Percentiles rank a stretch among this genome's conserved stretches.
Conservation (phyloP, 1,140 invertebrate genomes). For the Frieseomelitta varia region DNA sequence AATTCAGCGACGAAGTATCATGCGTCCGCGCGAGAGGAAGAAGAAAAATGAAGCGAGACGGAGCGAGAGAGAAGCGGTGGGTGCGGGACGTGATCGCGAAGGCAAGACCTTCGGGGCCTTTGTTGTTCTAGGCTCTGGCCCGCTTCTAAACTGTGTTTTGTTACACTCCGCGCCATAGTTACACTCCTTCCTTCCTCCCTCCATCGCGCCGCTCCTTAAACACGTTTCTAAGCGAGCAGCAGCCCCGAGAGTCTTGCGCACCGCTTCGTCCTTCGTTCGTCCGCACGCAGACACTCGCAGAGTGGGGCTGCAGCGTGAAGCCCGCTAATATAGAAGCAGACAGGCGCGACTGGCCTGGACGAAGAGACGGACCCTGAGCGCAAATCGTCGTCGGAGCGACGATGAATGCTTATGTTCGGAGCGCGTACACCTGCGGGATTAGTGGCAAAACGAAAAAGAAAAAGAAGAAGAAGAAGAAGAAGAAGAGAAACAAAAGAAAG, state of each 20-base stretch:
- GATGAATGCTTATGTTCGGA: constrained; percentile 19
- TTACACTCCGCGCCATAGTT: constrained; percentile 53
- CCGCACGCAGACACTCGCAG: constrained; percentile 15
- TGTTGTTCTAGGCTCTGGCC: constrained; percentile 55
- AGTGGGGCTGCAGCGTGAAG: not conserved
- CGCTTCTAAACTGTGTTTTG: constrained; percentile 59
- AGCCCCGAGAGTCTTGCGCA: not conserved
- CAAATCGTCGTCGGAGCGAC: constrained; percentile 28
- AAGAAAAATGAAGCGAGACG: not conserved
- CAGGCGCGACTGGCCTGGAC: not conserved
- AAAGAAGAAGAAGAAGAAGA: not conserved
- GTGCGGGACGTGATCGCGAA: constrained; percentile 27
- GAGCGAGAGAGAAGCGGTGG: not conserved
- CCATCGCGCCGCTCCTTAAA: constrained; percentile 50
- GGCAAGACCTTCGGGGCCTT: constrained; percentile 44
- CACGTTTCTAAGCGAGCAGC: constrained; percentile 36
- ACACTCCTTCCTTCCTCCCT: constrained; percentile 51
- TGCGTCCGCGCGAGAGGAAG: not conserved
- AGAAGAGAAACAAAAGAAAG: not conserved
- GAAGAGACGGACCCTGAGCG: not conserved
- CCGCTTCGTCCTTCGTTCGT: constrained; percentile 29
- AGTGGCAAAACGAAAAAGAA: constrained; percentile 41
- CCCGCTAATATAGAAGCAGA: constrained; percentile 13
- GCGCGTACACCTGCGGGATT: constrained; percentile 70
- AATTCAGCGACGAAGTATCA: constrained; percentile 35